These are phyloP conservation scores for Leucopsar rothschildi DNA, from an alignment of 2,113 vertebrate genomes.

Conservation along the genomic window DNA sequence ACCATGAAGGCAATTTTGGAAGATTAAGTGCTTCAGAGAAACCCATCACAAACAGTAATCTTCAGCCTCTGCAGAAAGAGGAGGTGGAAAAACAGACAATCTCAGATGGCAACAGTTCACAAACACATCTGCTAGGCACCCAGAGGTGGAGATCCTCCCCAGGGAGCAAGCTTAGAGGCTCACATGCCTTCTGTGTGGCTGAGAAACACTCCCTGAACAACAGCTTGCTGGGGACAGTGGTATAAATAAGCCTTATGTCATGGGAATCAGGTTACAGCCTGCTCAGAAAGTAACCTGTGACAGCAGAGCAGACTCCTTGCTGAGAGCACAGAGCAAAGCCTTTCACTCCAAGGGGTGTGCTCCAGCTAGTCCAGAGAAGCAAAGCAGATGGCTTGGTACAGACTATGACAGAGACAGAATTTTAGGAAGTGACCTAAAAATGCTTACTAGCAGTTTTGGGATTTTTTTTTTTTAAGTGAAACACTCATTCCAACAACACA, in stretches of 20 bases:
- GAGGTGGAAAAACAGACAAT: background rate
- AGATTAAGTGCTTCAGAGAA: background rate
- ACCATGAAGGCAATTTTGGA: background rate
- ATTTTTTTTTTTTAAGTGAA: background rate
- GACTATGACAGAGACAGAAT: background rate
- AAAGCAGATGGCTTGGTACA: background rate
- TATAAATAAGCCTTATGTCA: conserved; percentile 31
- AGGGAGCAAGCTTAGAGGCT: background rate
- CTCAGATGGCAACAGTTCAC: background rate
- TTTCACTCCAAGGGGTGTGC: background rate
- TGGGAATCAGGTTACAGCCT: conserved; percentile 15
- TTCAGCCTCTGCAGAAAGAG: background rate
- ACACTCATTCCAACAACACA: background rate
- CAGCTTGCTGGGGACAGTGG: background rate
- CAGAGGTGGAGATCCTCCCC: background rate
- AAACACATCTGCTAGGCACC: background rate
- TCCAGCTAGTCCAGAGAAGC: background rate
- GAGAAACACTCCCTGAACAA: background rate
- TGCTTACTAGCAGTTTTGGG: background rate
- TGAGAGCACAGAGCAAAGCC: background rate
- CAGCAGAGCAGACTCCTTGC: background rate
- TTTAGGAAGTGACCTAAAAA: background rate
- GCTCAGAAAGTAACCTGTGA: background rate
- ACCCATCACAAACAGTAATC: background rate
- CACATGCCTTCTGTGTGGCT: background rate